Conservation (phyloP, 2,888 invertebrate genomes). For the Deroplatys truncata region DNA sequence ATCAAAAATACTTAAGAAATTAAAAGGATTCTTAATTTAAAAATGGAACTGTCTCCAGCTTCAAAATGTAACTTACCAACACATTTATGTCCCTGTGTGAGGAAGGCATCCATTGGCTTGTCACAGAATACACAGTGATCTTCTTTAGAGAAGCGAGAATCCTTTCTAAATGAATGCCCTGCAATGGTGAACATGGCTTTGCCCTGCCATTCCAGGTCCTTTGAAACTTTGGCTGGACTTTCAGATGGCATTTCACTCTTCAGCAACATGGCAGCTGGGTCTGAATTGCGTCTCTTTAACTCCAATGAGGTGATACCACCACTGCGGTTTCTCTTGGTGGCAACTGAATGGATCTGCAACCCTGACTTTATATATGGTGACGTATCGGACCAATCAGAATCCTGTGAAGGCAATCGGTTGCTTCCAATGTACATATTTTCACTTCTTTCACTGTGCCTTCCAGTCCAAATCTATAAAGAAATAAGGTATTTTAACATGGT, state of each 20-base stretch:
- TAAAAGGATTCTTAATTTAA: too few relatives aligned
- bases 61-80: slow-evolving; percentile 37
- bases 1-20: too few relatives aligned
- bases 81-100: slow-evolving; percentile 75
- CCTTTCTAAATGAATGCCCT: slow-evolving; percentile 72
- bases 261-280: slow-evolving; percentile 54
- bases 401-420: slow-evolving; percentile 1
- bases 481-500: background rate
- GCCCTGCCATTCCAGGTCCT: slow-evolving; percentile 58
- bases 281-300: slow-evolving; percentile 67
- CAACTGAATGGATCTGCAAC: slow-evolving; percentile 21
- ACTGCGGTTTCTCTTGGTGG: slow-evolving; percentile 33
- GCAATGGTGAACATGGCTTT: slow-evolving; percentile 64
- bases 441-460: background rate
- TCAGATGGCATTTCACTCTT: background rate
- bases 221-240: slow-evolving; percentile 37
- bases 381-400: slow-evolving; percentile 18
- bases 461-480: background rate
- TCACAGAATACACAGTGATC: slow-evolving; percentile 80
- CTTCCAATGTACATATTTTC: slow-evolving; percentile 2
- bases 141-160: slow-evolving; percentile 71
- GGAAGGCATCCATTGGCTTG: slow-evolving; percentile 74
- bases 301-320: slow-evolving; percentile 47
- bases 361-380: slow-evolving; percentile 24
- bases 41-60: too few relatives aligned